phyloP scores from a whole-genome alignment of 2,888 invertebrate genomes.

The Cheilosia variabilis region DNA sequence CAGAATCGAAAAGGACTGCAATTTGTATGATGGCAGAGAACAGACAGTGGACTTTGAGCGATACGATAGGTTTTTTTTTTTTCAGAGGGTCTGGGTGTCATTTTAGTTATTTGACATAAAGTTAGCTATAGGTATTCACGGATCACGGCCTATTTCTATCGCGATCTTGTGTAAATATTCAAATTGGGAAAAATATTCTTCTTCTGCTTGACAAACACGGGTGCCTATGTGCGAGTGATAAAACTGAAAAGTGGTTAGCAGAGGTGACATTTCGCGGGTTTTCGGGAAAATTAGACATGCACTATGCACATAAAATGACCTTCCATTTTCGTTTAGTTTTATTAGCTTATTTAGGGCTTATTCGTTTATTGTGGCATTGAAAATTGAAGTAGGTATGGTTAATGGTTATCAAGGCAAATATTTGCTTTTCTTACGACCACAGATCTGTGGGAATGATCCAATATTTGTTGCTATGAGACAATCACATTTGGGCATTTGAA shows the following conservation, averaged over 20 bases:
- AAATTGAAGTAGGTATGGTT: not conserved
- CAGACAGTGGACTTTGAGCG: slow-evolving; percentile 28
- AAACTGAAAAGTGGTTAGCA: slow-evolving; percentile 26
- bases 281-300: not conserved
- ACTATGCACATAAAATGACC: not conserved
- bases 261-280: slow-evolving; percentile 49
- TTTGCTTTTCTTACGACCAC: slow-evolving; percentile 6
- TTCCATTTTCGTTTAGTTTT: not conserved
- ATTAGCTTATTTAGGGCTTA: slow-evolving; percentile 12
- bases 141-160: slow-evolving; percentile 32
- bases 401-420: slow-evolving; percentile 39
- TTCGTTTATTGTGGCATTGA: not conserved
- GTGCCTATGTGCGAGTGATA: slow-evolving; percentile 18
- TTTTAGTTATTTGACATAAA: not conserved
- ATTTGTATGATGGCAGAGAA: slow-evolving; percentile 5
- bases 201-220: slow-evolving; percentile 32
- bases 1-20: slow-evolving; percentile 34
- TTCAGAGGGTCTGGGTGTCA: slow-evolving; percentile 8
- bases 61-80: slow-evolving; percentile 1
- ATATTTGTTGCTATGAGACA: not conserved
- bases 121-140: not conserved
- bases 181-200: slow-evolving; percentile 30
- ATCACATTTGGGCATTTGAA: not conserved
- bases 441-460: slow-evolving; percentile 14
- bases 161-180: slow-evolving; percentile 35